A percentile compares a stretch with the other conserved stretches of the same genome.
Evolutionary conservation across 2,797 vertebrate species (phyloP).

Genomic region (Microchirus variegatus): DNA sequence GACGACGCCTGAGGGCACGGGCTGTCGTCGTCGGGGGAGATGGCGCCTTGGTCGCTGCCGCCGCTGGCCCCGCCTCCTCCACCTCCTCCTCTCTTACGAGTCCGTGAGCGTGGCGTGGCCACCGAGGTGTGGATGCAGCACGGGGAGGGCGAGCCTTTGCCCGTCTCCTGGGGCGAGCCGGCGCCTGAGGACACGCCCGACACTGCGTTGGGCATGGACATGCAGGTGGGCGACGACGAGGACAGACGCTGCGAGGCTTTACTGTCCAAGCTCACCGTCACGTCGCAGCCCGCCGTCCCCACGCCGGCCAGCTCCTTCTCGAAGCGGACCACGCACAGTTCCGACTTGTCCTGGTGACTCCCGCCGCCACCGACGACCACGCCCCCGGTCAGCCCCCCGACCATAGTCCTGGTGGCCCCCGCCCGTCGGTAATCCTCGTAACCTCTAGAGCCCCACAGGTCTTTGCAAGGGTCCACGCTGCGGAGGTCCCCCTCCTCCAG

Average conservation of each 20-base stretch:
- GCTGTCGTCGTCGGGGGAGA: slow-evolving; percentile 85
- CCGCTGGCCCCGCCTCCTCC: slow-evolving; percentile 51
- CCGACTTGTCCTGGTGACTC: slow-evolving; percentile 81
- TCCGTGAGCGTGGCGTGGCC: slow-evolving; percentile 82
- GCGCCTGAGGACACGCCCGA: slow-evolving; percentile 77
- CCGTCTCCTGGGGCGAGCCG: slow-evolving; percentile 81
- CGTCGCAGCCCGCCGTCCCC: slow-evolving; percentile 78
- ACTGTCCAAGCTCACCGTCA: slow-evolving; percentile 81
- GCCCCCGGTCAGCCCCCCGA: slow-evolving; percentile 82
- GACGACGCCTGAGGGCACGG: slow-evolving; percentile 83
- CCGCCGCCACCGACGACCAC: slow-evolving; percentile 74
- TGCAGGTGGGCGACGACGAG: slow-evolving; percentile 80
- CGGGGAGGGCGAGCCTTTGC: slow-evolving; percentile 82
- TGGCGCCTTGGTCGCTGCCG: slow-evolving; percentile 63
- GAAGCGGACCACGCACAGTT: slow-evolving; percentile 86
- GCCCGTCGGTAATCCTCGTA: slow-evolving; percentile 91
- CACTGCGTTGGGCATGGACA: slow-evolving; percentile 76
- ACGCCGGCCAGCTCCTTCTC: slow-evolving; percentile 86
- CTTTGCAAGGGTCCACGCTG: slow-evolving; percentile 84
- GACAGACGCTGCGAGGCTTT: slow-evolving; percentile 80
- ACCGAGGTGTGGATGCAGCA: slow-evolving; percentile 86
- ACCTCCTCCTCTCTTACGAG: slow-evolving; percentile 80
- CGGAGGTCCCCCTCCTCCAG: slow-evolving; percentile 86
- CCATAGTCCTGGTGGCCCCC: slow-evolving; percentile 81
- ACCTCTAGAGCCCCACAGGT: slow-evolving; percentile 87